These are phyloP conservation scores for Nycticorax nycticorax DNA, from an alignment of 2,113 vertebrate species.

Conservation along the genomic window DNA sequence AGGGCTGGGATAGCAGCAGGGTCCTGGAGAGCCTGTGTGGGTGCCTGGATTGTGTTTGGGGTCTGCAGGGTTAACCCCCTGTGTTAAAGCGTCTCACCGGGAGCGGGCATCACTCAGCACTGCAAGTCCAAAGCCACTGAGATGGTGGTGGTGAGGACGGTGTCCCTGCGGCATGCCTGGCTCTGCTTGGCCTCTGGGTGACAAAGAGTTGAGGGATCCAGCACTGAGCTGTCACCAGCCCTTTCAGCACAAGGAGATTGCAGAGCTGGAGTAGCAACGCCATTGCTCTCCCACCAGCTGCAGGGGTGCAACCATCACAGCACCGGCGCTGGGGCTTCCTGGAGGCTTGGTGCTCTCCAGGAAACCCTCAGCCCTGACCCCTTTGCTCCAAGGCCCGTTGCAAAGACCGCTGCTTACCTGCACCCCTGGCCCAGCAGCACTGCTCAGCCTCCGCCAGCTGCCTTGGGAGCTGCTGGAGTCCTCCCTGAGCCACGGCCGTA, in stretches of 20 bases:
- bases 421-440: rapidly evolving
- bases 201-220: background rate
- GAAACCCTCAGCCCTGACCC: background rate
- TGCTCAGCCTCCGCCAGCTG: background rate
- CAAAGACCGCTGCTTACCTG: background rate
- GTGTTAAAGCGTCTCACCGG: background rate
- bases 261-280: background rate
- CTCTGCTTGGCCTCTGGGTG: background rate
- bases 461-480: background rate
- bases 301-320: background rate
- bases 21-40: rapidly evolving
- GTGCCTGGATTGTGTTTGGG: background rate
- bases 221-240: background rate
- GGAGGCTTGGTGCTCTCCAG: background rate
- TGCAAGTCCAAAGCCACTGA: background rate
- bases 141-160: background rate
- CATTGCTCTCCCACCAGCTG: background rate
- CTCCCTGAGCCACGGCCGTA: background rate
- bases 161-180: background rate
- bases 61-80: background rate
- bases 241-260: background rate
- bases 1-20: background rate
- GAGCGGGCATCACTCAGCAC: background rate
- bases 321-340: background rate
- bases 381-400: background rate